Evolutionary conservation across 2,113 vertebrate species (phyloP), one percentile per base, ranked within the genome.

Genomic region (Nothocercus julius): DNA sequence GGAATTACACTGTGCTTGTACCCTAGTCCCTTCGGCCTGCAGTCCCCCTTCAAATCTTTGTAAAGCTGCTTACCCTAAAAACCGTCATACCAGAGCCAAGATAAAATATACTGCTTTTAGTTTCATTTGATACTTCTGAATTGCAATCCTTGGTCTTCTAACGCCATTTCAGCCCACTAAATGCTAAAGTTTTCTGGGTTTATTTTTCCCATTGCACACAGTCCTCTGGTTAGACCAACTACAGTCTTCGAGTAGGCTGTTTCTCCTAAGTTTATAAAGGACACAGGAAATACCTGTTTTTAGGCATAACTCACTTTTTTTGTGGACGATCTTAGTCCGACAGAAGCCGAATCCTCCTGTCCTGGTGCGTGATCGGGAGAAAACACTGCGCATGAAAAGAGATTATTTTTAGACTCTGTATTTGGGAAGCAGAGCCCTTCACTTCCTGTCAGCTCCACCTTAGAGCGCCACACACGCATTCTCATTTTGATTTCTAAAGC

Each of bases 391-490:
- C 72, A 97, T 6, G 49, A 92, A 96, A 96, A 86, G 91, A 87
- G 78, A 79, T 89, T 96, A 95, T 96, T 97, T 98, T 96, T 96
- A 96, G 93, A 30, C 70, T 61, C 68, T 3, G 90, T 0, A 92
- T 90, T 54, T 47, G 96, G 34, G 93, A 97, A 97, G 89, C 73
- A 6, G 61, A 86, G 64, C 17, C 17, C 28, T 32, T 32, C 90
- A 36, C 92, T 98, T 98, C 97, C 97, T 97, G 95, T 19, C 45
- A 93, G 25, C 91, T 93, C 94, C 93, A 96, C 92, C 91, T 97
- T 94, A 96, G 64, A 76, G 53, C 66, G 53, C 76, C 69, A 96
- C 77, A 70, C 13, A 79, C 19, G 18, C 24, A 53, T 24, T 81
- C 94, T 54, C 82, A 62, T 69, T 80, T 88, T 69, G 74, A 24